Evolutionary conservation across 2,888 invertebrate species (phyloP).

Genomic region (Synergus umbraculus): DNA sequence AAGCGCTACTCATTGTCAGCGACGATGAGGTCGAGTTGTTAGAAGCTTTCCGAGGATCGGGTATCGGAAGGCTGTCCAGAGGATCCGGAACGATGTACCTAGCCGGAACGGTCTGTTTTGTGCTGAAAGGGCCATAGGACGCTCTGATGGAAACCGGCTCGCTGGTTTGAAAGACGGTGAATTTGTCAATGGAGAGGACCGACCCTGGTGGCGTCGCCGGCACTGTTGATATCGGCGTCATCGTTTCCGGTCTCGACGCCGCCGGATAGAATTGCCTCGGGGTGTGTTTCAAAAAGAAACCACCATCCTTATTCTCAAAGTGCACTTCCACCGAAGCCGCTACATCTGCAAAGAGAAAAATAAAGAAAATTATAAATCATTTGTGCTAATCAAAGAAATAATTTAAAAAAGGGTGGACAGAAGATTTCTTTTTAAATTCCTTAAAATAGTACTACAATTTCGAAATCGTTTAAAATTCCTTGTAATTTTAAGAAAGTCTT

Average conservation of each 20-base stretch:
- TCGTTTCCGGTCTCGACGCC: conserved; percentile 56
- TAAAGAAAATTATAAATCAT: not conserved
- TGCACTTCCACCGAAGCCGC: conserved; percentile 90
- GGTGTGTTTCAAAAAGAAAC: conserved; percentile 92
- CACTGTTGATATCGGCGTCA: conserved; percentile 64
- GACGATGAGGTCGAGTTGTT: conserved; percentile 49
- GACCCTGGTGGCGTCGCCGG: conserved; percentile 81
- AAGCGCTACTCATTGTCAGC: conserved; percentile 71
- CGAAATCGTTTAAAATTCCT: too few relatives aligned
- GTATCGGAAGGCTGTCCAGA: conserved; percentile 81
- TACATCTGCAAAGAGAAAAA: conserved; percentile 79
- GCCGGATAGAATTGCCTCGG: conserved; percentile 83
- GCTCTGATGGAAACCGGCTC: conserved; percentile 94
- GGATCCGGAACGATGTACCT: conserved; percentile 92
- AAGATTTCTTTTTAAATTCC: too few relatives aligned
- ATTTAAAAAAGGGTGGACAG: not conserved
- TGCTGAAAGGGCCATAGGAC: conserved; percentile 96
- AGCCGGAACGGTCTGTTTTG: conserved; percentile 95
- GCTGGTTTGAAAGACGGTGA: conserved; percentile 94
- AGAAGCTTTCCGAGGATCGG: conserved; percentile 69
- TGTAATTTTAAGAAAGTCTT: too few relatives aligned
- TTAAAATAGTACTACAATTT: too few relatives aligned
- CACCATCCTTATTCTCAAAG: conserved; percentile 94
- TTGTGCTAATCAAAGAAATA: not conserved
- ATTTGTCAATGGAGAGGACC: conserved; percentile 89